Conservation (phyloP, 2,888 invertebrate genomes). For the Hemicrepidius hirtus region DNA sequence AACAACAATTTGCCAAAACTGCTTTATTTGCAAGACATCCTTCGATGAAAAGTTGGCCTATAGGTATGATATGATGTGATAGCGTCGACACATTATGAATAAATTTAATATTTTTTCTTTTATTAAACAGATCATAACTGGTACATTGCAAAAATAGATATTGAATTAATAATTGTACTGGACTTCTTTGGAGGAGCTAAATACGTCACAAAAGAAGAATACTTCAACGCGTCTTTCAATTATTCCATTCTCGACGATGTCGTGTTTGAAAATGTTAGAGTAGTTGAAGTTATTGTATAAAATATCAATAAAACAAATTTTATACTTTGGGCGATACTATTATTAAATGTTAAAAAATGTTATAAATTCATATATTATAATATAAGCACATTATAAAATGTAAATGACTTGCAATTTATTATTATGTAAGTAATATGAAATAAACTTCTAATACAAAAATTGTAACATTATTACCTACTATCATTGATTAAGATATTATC, state of each 20-base stretch:
- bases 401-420: no score
- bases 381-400: no score
- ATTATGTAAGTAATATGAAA: no score
- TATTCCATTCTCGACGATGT: neutral
- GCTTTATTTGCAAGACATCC: slow-evolving; percentile 84
- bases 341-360: no score
- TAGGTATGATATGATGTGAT: slow-evolving; percentile 69
- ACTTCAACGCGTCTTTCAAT: slow-evolving; percentile 62
- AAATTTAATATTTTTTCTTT: slow-evolving; percentile 53
- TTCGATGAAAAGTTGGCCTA: slow-evolving; percentile 80
- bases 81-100: neutral
- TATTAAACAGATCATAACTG: slow-evolving; percentile 81
- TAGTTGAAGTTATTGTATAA: slow-evolving; percentile 26
- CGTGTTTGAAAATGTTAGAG: slow-evolving; percentile 6
- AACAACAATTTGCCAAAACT: slow-evolving; percentile 76
- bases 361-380: no score
- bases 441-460: no score
- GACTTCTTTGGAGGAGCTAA: slow-evolving; percentile 90
- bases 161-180: slow-evolving; percentile 83
- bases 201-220: slow-evolving; percentile 78
- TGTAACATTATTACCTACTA: no score
- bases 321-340: no score
- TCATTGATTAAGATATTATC: no score
- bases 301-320: neutral
- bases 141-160: slow-evolving; percentile 85